Evolutionary conservation across 2,113 vertebrate genomes (phyloP).

Genomic region (Ranitomeya variabilis): DNA sequence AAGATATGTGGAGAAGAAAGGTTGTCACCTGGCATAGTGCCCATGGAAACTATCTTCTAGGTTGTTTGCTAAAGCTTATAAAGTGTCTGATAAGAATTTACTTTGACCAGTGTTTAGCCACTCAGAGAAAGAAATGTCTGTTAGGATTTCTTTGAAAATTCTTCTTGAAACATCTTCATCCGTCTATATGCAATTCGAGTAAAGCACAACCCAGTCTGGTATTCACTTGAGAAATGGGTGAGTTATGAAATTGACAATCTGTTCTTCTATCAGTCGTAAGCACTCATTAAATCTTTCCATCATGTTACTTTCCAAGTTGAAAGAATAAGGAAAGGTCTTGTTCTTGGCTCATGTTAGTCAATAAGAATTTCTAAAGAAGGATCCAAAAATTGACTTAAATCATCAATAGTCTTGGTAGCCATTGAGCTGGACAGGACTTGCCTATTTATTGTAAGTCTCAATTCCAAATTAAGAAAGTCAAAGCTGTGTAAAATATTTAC

Average conservation of each 20-base stretch:
- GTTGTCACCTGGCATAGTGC: neutral
- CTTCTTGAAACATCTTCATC: neutral
- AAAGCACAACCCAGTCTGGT: neutral
- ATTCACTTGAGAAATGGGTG: neutral
- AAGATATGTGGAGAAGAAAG: conserved; percentile 24
- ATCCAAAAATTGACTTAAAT: neutral
- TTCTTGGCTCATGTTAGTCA: neutral
- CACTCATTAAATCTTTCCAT: neutral
- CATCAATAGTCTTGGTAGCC: neutral
- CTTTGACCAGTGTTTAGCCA: neutral
- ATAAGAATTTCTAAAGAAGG: neutral
- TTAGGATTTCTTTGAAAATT: neutral
- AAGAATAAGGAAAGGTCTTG: neutral
- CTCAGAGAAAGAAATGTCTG: neutral
- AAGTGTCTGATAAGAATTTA: neutral
- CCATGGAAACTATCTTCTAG: neutral
- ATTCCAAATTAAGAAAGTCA: neutral
- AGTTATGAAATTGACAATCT: neutral
- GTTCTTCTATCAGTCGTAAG: neutral
- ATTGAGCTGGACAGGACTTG: neutral
- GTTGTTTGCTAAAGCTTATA: neutral
- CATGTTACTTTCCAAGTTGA: neutral
- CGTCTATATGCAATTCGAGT: neutral
- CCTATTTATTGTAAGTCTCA: too few relatives aligned
- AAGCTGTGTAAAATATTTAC: neutral